Base-by-base conservation (phyloP, 2,888 invertebrate genomes). In the Prosapia bicincta region DNA sequence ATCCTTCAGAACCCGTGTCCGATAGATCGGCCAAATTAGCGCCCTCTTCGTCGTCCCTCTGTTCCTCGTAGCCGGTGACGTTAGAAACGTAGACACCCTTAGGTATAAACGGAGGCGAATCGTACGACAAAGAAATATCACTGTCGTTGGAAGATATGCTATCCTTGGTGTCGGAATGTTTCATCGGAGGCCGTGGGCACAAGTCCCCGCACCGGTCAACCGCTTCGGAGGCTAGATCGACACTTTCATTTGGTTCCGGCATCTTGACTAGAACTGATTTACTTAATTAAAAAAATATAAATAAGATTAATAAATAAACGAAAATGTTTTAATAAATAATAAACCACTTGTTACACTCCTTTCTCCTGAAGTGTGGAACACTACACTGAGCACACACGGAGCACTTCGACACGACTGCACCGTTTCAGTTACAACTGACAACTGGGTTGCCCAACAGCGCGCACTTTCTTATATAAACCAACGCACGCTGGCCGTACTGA, bases 101-200 rank as follows among this genome's bases (percentile, higher is more conserved):
- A 77, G 74, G 83, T 79, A 76, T 77, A 26, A 72, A 80, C 80
- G 76, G 81, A 76, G 74, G 85, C 84, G 66, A 84, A 79, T 89
- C 89, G 81, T 87, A 89, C 0, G 88, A 87, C 32, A 89, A 82
- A 66, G 88, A 89, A 3, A 89, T 86, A 79, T 89, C 89, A 80
- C 89, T 89, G 83, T 90, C 90, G 76, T 88, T 87, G 15, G 89
- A 89, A 3, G 89, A 89, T 72, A 89, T 88, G 78, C 89, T 89
- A 82, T 90, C 90, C 66, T 88, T 85, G 25, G 88, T 88, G 80
- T 88, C 88, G 74, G 88, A 85, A 78, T 88, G 85, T 80, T 87
- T 88, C 83, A 87, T 85, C 30, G 86, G 85, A 0, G 85, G 85
- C 43, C 77, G 67, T 70, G 26, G 69, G 23, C 9, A 70, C 67